These are phyloP conservation scores for Donacobius atricapilla DNA, from an alignment of 2,113 vertebrate species.

Conservation along the genomic window DNA sequence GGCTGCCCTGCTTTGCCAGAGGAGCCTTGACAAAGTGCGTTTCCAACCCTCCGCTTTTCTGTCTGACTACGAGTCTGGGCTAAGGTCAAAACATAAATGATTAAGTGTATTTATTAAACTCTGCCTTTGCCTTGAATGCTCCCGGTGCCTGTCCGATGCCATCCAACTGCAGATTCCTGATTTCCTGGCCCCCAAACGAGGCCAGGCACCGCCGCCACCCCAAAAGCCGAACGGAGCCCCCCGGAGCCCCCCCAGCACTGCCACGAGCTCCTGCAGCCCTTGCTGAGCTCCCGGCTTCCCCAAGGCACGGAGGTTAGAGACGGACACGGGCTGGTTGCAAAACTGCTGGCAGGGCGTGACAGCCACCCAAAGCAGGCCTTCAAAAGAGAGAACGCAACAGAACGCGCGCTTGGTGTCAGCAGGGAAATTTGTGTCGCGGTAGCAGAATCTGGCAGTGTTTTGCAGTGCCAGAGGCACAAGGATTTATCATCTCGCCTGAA, in stretches of 20 bases:
- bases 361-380: not conserved
- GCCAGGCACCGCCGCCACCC: rapidly evolving
- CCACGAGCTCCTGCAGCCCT: not conserved
- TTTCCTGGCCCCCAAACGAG: not conserved
- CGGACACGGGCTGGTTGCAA: not conserved
- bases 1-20: constrained; percentile 37
- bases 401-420: rapidly evolving
- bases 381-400: not conserved
- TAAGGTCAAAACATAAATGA: constrained; percentile 56
- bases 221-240: not conserved
- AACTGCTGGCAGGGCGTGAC: not conserved
- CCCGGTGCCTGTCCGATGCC: not conserved
- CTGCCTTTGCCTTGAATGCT: constrained; percentile 24
- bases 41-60: not conserved
- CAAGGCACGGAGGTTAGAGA: not conserved
- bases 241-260: not conserved
- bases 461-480: not conserved
- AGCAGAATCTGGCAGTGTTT: not conserved
- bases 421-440: rapidly evolving
- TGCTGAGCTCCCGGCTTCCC: not conserved
- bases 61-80: constrained; percentile 25
- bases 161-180: not conserved
- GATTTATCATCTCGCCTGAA: not conserved
- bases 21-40: constrained; percentile 29
- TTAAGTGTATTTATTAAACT: constrained; percentile 48